Evolutionary conservation across 2,888 invertebrate species (phyloP).

Genomic region (Lasioglossum morio): DNA sequence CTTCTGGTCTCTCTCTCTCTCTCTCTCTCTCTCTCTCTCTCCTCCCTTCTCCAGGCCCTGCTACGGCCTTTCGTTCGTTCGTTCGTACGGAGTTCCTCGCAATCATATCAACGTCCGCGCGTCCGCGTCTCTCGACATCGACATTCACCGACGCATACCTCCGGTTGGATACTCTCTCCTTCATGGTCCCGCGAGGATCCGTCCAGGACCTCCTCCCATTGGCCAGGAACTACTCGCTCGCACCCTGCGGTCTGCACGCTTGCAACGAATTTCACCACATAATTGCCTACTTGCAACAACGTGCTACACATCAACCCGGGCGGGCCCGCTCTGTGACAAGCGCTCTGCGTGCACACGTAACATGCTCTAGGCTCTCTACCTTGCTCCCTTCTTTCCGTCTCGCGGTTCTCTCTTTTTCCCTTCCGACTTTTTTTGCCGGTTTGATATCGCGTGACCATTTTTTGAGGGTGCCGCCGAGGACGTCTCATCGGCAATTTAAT

Average conservation of each 20-base stretch:
- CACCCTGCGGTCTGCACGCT: constrained; percentile 17
- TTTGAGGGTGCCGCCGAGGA: neutral
- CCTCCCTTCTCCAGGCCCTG: constrained; percentile 2
- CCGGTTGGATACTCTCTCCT: constrained; percentile 55
- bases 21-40: neutral
- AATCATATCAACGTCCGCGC: constrained; percentile 68
- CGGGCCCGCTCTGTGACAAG: neutral
- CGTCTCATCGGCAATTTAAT: constrained; percentile 3
- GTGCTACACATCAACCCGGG: neutral
- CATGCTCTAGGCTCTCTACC: neutral
- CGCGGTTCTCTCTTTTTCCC: neutral
- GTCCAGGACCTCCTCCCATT: constrained; percentile 20
- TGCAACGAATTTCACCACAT: constrained; percentile 3
- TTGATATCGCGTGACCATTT: constrained; percentile 8
- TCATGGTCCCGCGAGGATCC: constrained; percentile 24
- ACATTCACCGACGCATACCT: constrained; percentile 69
- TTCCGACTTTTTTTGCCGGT: neutral
- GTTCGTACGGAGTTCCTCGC: constrained; percentile 46
- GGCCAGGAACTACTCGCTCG: neutral
- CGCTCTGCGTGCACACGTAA: neutral
- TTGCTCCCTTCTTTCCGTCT: neutral
- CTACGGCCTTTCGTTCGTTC: constrained; percentile 21
- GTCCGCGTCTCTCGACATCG: constrained; percentile 71
- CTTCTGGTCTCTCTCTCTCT: neutral
- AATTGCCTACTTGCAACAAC: neutral